A percentile compares a stretch with the other conserved stretches of the same genome.
phyloP scores from a whole-genome alignment of 2,797 vertebrate genomes.

The Rhinoraja longicauda region DNA sequence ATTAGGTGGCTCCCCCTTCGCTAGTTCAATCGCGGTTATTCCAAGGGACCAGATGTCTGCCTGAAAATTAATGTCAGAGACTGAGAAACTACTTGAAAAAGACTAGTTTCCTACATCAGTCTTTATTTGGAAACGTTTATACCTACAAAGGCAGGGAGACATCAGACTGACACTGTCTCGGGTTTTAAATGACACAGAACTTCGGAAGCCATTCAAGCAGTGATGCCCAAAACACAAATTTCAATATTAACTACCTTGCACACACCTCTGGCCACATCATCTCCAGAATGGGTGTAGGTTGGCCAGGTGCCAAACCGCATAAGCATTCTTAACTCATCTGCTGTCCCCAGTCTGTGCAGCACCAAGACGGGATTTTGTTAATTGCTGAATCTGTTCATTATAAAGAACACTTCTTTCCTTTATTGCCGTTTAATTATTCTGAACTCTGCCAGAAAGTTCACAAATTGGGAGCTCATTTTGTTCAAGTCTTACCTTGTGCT shows the following conservation, averaged over 20 bases:
- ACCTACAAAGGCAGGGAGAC: neutral
- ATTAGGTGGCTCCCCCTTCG: constrained; percentile 95
- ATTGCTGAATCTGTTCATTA: neutral
- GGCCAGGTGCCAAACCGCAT: neutral
- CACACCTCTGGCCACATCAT: neutral
- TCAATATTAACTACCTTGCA: neutral
- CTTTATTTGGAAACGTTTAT: neutral
- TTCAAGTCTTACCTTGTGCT: neutral
- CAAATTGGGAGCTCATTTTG: neutral
- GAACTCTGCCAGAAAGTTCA: neutral
- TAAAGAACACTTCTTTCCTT: neutral
- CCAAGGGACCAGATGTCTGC: constrained; percentile 98
- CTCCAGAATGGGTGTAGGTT: neutral
- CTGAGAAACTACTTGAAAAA: neutral
- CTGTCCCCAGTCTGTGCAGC: neutral
- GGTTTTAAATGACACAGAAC: neutral
- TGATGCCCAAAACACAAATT: neutral
- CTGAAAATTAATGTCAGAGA: constrained; percentile 53
- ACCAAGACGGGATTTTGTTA: neutral
- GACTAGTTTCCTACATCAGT: neutral
- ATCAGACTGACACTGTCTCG: neutral
- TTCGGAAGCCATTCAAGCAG: neutral
- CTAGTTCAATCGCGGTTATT: constrained; percentile 96
- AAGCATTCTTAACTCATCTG: neutral
- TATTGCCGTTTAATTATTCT: neutral